A percentile compares a stretch with the other conserved stretches of the same genome.
phyloP scores from a whole-genome alignment of 1,140 invertebrate genomes.

The Drosophila nebulosa region DNA sequence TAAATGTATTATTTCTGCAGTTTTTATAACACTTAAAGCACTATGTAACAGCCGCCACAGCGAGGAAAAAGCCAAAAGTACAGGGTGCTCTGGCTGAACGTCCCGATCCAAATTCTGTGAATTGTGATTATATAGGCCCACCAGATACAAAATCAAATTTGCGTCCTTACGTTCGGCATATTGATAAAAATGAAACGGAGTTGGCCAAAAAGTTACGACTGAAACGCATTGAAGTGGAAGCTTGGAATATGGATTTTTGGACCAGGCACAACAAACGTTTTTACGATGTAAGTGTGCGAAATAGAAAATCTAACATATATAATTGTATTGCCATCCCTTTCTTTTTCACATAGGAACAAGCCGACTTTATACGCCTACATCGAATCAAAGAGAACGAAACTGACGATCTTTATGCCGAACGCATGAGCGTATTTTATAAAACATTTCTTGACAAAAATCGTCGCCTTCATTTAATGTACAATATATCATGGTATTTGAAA shows the following conservation, averaged over 20 bases:
- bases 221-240: slow-evolving; percentile 85
- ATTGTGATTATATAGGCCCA: slow-evolving; percentile 85
- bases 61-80: not conserved
- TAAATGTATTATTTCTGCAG: not conserved
- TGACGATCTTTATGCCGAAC: slow-evolving; percentile 86
- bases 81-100: slow-evolving; percentile 46
- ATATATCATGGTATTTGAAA: slow-evolving; percentile 88
- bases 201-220: slow-evolving; percentile 85
- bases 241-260: slow-evolving; percentile 93
- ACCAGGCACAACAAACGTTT: slow-evolving; percentile 88
- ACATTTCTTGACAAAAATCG: slow-evolving; percentile 89
- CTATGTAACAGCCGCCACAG: slow-evolving; percentile 31
- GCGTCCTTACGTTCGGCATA: slow-evolving; percentile 86
- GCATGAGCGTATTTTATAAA: slow-evolving; percentile 94
- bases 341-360: slow-evolving; percentile 84
- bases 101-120: slow-evolving; percentile 69
- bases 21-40: slow-evolving; percentile 20
- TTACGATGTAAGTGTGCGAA: slow-evolving; percentile 81
- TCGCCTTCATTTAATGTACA: slow-evolving; percentile 87
- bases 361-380: slow-evolving; percentile 84
- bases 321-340: slow-evolving; percentile 7
- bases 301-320: not conserved
- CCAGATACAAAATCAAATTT: slow-evolving; percentile 90
- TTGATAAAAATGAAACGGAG: slow-evolving; percentile 84
- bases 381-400: slow-evolving; percentile 64